Evolutionary conservation across 2,797 vertebrate species (phyloP).

Genomic region (Platalea minor): DNA sequence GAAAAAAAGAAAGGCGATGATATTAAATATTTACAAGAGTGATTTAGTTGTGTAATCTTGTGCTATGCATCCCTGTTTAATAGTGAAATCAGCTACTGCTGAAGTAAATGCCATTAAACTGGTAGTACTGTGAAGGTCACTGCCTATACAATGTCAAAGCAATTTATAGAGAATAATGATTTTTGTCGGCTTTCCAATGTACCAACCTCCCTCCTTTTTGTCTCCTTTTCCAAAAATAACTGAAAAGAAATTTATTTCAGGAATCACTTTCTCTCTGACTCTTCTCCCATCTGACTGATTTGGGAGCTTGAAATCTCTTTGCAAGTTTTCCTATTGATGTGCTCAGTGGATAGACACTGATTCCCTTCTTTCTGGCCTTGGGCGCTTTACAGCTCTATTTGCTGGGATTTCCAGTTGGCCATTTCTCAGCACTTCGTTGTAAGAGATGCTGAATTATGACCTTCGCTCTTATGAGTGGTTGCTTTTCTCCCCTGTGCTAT

Average conservation of each 20-base stretch:
- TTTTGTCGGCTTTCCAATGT: constrained; percentile 70
- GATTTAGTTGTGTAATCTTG: constrained; percentile 78
- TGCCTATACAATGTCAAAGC: constrained; percentile 70
- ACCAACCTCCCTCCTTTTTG: constrained; percentile 36
- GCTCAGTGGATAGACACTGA: not conserved
- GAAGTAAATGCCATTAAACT: constrained; percentile 73
- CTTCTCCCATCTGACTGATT: constrained; percentile 26
- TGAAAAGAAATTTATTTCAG: constrained; percentile 59
- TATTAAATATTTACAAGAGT: constrained; percentile 82
- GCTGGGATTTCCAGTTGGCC: not conserved
- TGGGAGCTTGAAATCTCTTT: constrained; percentile 1
- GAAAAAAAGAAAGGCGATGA: constrained; percentile 63
- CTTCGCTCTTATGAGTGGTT: not conserved
- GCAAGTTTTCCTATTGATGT: constrained; percentile 12
- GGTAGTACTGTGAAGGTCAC: constrained; percentile 72
- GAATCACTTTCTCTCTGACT: constrained; percentile 36
- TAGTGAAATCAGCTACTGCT: constrained; percentile 75
- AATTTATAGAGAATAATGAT: constrained; percentile 72
- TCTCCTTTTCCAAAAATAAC: constrained; percentile 63
- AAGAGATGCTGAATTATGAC: not conserved
- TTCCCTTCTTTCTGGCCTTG: not conserved
- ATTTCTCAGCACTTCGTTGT: constrained; percentile 34
- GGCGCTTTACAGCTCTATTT: not conserved
- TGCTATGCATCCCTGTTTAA: constrained; percentile 70
- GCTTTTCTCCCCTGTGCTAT: not conserved